Evolutionary conservation across 2,888 invertebrate species (phyloP), one percentile per base, ranked within the genome.

Genomic region (Theodoxus fluviatilis): DNA sequence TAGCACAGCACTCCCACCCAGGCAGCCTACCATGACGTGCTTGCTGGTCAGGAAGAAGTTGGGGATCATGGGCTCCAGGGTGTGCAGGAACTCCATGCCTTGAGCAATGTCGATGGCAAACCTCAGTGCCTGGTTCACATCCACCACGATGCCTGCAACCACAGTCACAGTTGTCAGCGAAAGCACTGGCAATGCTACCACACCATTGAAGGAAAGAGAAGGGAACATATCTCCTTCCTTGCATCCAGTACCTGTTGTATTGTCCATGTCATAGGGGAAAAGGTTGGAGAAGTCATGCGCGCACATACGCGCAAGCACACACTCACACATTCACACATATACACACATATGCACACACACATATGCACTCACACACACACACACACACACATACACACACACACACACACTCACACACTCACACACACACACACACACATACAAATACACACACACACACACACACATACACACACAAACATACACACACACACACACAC

Each of bases 41-140:
- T 94, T 94, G 87, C 96, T 96, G 86, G 94, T 97, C 68, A 99
- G 90, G 82, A 93, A 91, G 87, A 94, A 94, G 76, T 94, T 92
- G 9, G 94, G 94, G 82, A 94, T 92, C 67, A 93, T 91, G 18
- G 94, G 91, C 83, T 97, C 97, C 81, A 98, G 89, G 63, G 94
- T 93, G 88, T 99, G 98, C 79, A 99, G 90, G 87, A 96, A 99
- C 28, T 95, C 94, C 97, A 99, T 96, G 65, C 98, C 98, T 72
- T 93, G 90, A 0, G 98, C 97, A 73, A 98, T 94, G 87, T 98
- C 98, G 71, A 94, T 90, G 1, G 99, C 98, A 82, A 99, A 94
- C 55, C 94, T 91, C 59, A 98, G 90, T 0, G 98, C 97, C 79
- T 97, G 95, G 4, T 93, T 93, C 74, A 95, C 95, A 88, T 99